These are phyloP conservation scores for Sylvilagus bachmani DNA, from an alignment of 2,113 vertebrate species.

Conservation along the genomic window DNA sequence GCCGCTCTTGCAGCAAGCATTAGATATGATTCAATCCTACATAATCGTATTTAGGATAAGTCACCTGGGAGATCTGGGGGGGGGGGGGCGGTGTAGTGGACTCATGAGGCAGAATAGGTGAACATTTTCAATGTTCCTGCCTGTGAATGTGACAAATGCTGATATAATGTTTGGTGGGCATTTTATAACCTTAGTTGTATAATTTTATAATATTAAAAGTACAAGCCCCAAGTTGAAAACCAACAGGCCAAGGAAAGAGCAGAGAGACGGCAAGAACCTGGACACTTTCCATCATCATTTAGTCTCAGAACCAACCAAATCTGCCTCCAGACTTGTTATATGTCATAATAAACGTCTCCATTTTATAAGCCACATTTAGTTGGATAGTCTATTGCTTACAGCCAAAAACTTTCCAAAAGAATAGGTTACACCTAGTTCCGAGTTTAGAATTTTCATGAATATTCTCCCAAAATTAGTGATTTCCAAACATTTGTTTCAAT, in stretches of 20 bases:
- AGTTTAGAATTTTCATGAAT: conserved; percentile 17
- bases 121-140: neutral
- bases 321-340: neutral
- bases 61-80: neutral
- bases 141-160: neutral
- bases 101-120: neutral
- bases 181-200: neutral
- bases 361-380: conserved; percentile 4
- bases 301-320: neutral
- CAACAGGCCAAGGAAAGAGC: neutral
- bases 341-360: neutral
- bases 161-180: neutral
- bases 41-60: neutral
- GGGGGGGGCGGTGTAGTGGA: neutral
- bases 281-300: neutral
- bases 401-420: neutral
- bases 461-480: neutral
- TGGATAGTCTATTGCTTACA: neutral
- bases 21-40: neutral
- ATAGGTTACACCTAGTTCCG: neutral
- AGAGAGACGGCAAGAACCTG: neutral
- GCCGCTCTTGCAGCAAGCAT: neutral
- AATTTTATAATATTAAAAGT: neutral
- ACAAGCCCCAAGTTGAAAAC: neutral
- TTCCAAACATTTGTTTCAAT: conserved; percentile 14